Base-by-base conservation (phyloP, 1,140 invertebrate species). In the Melitaea cinxia region DNA sequence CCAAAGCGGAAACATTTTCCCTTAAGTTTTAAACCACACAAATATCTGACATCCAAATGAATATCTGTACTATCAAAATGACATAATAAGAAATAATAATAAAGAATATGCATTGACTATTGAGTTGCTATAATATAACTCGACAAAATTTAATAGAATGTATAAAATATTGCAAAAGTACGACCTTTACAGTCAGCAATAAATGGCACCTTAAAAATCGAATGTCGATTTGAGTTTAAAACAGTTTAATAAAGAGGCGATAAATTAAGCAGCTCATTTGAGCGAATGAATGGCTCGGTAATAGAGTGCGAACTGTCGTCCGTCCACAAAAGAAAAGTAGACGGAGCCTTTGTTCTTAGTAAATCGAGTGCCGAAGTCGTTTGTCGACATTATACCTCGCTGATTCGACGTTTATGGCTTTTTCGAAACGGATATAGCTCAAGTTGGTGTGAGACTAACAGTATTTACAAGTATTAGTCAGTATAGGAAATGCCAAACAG, bases 211-310 rank as follows among this genome's bases (percentile, higher is more conserved):
- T 45, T 49, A 55, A 57, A 60, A 69, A 58, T 54, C 37, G 47
- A 70, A 70, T 52, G 53, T 53, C 52, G 15, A 73, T 71, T 63
- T 67, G 67, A 73, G 67, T 79, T 75, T 75, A 75, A 75, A 85
- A 75, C 78, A 80, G 75, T 80, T 77, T 78, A 75, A 82, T 80
- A 75, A 83, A 81, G 73, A 68, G 70, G 64, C 77, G 61, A 85
- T 85, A 85, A 88, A 88, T 88, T 86, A 86, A 84, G 73, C 82
- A 74, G 81, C 70, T 86, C 85, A 87, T 85, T 88, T 84, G 76
- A 84, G 72, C 79, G 80, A 83, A 81, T 84, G 80, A 88, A 86
- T 85, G 77, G 80, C 65, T 65, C 77, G 56, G 75, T 86, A 88
- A 87, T 88, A 87, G 83, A 86, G 73, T 86, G 82, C 59, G 81